These are phyloP conservation scores for Heliconius hermathena DNA, from an alignment of 1,140 invertebrate species.

Conservation along the genomic window DNA sequence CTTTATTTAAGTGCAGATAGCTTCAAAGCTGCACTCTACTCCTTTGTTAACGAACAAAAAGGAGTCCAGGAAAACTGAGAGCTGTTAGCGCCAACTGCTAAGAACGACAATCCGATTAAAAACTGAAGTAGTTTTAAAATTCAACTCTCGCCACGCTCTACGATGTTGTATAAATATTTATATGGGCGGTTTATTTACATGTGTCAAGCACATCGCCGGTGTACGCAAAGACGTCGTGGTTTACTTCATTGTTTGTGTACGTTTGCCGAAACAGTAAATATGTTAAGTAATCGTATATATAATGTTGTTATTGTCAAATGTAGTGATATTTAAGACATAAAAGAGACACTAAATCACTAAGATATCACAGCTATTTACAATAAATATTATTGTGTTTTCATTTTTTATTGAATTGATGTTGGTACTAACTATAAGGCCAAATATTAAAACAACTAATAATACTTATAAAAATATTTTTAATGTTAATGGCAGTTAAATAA, in stretches of 20 bases:
- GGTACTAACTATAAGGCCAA: background rate
- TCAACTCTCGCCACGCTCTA: constrained; percentile 29
- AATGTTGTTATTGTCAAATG: background rate
- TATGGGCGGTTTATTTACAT: constrained; percentile 46
- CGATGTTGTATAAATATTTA: constrained; percentile 52
- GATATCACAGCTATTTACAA: no score
- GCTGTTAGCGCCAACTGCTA: constrained; percentile 30
- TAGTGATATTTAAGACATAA: background rate
- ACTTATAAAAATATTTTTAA: no score
- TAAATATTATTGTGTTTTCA: no score
- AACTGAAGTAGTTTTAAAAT: constrained; percentile 34
- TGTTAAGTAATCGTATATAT: background rate
- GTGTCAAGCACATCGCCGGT: constrained; percentile 37
- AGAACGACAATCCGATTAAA: constrained; percentile 32
- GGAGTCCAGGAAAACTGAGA: constrained; percentile 22
- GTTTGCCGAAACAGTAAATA: constrained; percentile 8
- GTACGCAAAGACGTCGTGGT: constrained; percentile 2
- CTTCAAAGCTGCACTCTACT: background rate
- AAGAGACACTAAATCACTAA: no score
- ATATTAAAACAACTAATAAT: background rate
- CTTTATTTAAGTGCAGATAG: background rate
- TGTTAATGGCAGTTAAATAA: background rate
- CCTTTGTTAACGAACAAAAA: constrained; percentile 20
- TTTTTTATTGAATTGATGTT: background rate
- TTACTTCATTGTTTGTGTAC: constrained; percentile 10